These are phyloP conservation scores for Microtus pennsylvanicus DNA, from an alignment of 2,113 vertebrate genomes.

Conservation along the genomic window DNA sequence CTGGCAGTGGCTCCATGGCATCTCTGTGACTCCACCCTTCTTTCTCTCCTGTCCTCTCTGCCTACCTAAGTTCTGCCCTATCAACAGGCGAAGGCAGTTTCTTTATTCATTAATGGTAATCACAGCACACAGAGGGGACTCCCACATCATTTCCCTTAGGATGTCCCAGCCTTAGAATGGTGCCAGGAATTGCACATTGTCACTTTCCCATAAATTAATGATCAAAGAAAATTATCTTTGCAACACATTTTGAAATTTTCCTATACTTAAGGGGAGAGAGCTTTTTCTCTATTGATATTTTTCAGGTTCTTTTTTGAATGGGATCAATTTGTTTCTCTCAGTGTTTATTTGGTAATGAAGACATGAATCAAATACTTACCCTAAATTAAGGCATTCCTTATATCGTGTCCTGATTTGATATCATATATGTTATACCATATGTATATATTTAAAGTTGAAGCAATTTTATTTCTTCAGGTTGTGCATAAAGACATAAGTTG, in stretches of 20 bases:
- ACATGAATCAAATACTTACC: background rate
- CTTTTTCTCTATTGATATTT: background rate
- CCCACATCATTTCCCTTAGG: too few species aligned
- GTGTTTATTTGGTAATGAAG: constrained; percentile 25
- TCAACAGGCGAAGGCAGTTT: too few species aligned
- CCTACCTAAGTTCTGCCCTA: too few species aligned
- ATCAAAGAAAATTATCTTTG: constrained; percentile 5
- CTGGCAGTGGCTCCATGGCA: too few species aligned
- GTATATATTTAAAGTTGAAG: background rate
- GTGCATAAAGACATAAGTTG: background rate
- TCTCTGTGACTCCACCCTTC: too few species aligned
- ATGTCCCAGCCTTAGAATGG: background rate
- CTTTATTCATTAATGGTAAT: too few species aligned
- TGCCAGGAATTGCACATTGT: background rate
- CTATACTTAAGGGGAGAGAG: constrained; percentile 11
- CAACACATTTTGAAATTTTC: background rate
- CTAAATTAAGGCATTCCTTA: background rate
- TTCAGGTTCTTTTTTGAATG: background rate
- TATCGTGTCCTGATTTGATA: background rate
- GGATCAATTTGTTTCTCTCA: background rate
- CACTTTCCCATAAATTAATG: background rate
- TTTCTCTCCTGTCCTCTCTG: too few species aligned
- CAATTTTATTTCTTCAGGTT: background rate
- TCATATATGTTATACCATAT: background rate
- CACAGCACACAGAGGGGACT: too few species aligned